Evolutionary conservation across 1,140 invertebrate species (phyloP).

Genomic region (Lethocerus indicus): DNA sequence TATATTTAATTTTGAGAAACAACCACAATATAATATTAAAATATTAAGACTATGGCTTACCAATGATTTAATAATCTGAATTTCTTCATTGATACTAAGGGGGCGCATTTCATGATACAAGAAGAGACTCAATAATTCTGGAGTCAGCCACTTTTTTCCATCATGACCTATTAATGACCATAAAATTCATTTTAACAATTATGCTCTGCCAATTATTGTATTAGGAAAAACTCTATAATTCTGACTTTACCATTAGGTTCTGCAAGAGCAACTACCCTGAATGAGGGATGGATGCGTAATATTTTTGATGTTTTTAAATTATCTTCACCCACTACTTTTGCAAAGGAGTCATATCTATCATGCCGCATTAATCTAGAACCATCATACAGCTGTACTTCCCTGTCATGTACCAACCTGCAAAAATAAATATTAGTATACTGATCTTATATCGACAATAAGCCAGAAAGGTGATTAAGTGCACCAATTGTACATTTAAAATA

Average conservation of each 20-base stretch:
- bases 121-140: conserved; percentile 81
- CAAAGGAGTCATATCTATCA: conserved; percentile 57
- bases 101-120: conserved; percentile 77
- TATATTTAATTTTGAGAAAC: not conserved
- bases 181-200: conserved; percentile 3
- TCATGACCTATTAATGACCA: no score
- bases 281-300: conserved; percentile 66
- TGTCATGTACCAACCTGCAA: conserved; percentile 63
- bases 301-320: conserved; percentile 47
- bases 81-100: conserved; percentile 62
- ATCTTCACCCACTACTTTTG: conserved; percentile 31
- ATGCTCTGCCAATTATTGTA: not conserved
- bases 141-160: conserved; percentile 59
- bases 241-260: conserved; percentile 49
- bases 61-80: conserved; percentile 57
- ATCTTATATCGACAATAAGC: no score
- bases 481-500: not conserved
- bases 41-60: conserved; percentile 26
- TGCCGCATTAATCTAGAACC: conserved; percentile 54
- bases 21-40: not conserved
- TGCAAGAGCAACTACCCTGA: conserved; percentile 75
- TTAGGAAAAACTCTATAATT: not conserved
- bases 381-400: conserved; percentile 76
- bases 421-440: conserved; percentile 6
- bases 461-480: no score